phyloP scores from a whole-genome alignment of 2,797 vertebrate species.

The Pygocentrus nattereri region DNA sequence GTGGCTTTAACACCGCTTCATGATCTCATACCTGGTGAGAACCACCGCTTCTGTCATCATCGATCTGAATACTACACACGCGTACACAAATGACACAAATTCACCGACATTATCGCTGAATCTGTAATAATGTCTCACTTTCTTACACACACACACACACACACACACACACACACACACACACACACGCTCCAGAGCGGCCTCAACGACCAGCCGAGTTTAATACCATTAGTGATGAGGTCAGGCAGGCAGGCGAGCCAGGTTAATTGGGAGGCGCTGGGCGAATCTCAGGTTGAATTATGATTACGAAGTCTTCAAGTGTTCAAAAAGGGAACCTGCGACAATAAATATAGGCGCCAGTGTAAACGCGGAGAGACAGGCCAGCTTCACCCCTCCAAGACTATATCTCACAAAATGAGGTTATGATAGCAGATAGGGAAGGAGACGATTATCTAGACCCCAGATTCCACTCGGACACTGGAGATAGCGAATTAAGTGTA shows the following conservation, averaged over 20 bases:
- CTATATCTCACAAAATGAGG: conserved; percentile 74
- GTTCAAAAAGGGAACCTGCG: conserved; percentile 55
- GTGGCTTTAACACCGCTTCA: not conserved
- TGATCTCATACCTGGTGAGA: not conserved
- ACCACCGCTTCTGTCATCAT: not conserved
- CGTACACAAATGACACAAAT: conserved; percentile 16
- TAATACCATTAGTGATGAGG: conserved; percentile 78
- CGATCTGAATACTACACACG: not conserved
- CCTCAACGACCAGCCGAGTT: conserved; percentile 68
- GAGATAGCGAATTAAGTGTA: conserved; percentile 62
- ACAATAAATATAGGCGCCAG: conserved; percentile 75
- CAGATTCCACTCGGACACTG: conserved; percentile 50
- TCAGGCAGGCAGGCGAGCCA: conserved; percentile 70
- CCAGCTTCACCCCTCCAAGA: conserved; percentile 70
- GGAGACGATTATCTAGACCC: conserved; percentile 69
- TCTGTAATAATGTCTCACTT: conserved; percentile 30
- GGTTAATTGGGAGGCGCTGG: conserved; percentile 81
- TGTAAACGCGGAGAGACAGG: conserved; percentile 62
- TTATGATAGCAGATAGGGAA: conserved; percentile 73
- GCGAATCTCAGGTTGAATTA: conserved; percentile 79
- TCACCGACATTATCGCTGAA: not conserved
- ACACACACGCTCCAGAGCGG: conserved; percentile 47
- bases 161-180: no score
- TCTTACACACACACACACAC: conserved; percentile 45
- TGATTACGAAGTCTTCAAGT: conserved; percentile 78